Conservation (phyloP, 1,140 invertebrate genomes). For the Achroia grisella region DNA sequence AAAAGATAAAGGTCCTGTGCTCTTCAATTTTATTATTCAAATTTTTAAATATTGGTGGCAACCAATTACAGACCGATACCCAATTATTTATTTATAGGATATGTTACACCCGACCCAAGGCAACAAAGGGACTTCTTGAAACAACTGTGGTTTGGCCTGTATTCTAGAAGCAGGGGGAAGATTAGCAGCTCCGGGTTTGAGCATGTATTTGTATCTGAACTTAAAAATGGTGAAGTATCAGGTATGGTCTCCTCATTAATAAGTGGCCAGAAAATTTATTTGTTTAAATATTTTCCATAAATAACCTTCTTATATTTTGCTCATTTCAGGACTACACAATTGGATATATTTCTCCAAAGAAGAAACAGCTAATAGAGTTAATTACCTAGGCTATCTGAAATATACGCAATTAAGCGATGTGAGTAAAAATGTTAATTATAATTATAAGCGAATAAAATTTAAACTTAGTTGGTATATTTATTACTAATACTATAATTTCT, state of each 20-base stretch:
- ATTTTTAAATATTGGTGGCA: no score
- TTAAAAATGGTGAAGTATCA: conserved; percentile 83
- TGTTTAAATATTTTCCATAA: no score
- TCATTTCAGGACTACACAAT: conserved; percentile 86
- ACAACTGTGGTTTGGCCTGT: conserved; percentile 87
- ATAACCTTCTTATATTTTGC: background rate
- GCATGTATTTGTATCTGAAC: conserved; percentile 90
- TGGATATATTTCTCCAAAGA: conserved; percentile 90
- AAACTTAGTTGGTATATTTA: background rate
- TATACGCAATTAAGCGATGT: conserved; percentile 82
- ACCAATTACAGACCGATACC: no score
- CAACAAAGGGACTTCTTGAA: conserved; percentile 83
- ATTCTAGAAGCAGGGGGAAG: conserved; percentile 83
- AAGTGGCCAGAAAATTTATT: no score
- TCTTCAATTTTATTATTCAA: no score
- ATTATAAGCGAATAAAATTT: no score
- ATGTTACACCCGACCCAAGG: conserved; percentile 76
- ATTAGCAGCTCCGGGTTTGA: conserved; percentile 90
- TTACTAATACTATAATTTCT: conserved; percentile 22
- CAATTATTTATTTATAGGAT: conserved; percentile 39
- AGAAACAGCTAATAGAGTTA: conserved; percentile 78
- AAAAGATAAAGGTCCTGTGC: conserved; percentile 77
- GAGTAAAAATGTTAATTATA: conserved; percentile 46
- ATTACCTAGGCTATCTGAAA: conserved; percentile 89
- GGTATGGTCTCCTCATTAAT: conserved; percentile 25